A percentile compares a stretch with the other conserved stretches of the same genome.
phyloP scores from a whole-genome alignment of 2,797 vertebrate genomes.

The Ciconia nigra region DNA sequence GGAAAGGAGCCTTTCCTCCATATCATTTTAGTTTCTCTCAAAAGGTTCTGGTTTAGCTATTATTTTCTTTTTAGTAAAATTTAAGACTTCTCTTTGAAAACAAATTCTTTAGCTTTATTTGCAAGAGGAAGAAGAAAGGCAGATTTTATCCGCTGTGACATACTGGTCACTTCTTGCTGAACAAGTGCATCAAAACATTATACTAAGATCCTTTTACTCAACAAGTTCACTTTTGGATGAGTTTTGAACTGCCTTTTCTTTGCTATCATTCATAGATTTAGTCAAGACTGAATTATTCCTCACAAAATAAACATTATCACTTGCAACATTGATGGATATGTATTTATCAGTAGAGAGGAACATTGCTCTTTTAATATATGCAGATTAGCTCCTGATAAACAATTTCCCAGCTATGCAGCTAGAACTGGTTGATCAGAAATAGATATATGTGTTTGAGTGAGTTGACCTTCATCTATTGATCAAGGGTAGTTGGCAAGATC shows the following conservation, averaged over 20 bases:
- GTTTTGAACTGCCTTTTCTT: not conserved
- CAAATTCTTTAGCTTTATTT: not conserved
- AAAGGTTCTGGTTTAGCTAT: not conserved
- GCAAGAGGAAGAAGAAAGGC: not conserved
- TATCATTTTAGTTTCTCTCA: not conserved
- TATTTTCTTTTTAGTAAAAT: not conserved
- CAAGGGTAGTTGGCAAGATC: constrained; percentile 44
- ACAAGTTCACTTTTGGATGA: not conserved
- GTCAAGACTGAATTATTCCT: not conserved
- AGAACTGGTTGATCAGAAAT: constrained; percentile 48
- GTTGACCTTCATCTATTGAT: constrained; percentile 57
- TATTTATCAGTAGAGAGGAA: constrained; percentile 10
- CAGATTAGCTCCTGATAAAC: constrained; percentile 31
- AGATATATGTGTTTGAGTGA: constrained; percentile 8
- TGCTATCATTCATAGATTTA: not conserved
- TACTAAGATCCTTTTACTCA: not conserved
- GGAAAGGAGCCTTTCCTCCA: not conserved
- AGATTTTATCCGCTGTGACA: not conserved
- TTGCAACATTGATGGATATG: constrained; percentile 26
- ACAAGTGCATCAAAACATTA: not conserved
- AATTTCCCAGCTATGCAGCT: not conserved
- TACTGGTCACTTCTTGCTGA: not conserved
- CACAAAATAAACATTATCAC: not conserved
- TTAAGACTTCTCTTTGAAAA: not conserved
- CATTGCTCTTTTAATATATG: constrained; percentile 6